These are phyloP conservation scores for Rhamnusium bicolor DNA, from an alignment of 2,888 invertebrate species.

Conservation along the genomic window DNA sequence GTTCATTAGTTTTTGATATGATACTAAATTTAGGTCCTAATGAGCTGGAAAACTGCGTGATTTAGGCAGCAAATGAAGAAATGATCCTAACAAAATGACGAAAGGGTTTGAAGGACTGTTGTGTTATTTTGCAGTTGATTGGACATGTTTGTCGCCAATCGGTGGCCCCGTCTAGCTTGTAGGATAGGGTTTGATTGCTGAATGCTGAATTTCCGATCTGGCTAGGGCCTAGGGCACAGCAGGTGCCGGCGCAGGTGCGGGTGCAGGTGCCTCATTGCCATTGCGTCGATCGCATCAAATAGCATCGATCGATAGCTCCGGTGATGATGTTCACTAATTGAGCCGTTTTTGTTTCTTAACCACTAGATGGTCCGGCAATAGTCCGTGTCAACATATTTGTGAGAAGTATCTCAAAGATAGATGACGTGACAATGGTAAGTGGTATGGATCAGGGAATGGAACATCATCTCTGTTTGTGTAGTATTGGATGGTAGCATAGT, in stretches of 20 bases:
- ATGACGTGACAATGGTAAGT: slow-evolving; percentile 99
- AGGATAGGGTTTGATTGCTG: slow-evolving; percentile 68
- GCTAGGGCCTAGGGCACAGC: slow-evolving; percentile 56
- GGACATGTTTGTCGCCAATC: slow-evolving; percentile 43
- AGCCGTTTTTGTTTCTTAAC: slow-evolving; percentile 68
- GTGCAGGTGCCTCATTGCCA: slow-evolving; percentile 68
- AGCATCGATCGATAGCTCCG: slow-evolving; percentile 52
- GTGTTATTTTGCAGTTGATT: slow-evolving; percentile 43
- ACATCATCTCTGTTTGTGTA: slow-evolving; percentile 66
- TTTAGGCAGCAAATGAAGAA: not conserved
- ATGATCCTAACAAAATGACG: not conserved
- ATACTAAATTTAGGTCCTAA: too few relatives aligned
- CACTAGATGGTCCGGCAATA: slow-evolving; percentile 92
- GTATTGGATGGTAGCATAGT: slow-evolving; percentile 65
- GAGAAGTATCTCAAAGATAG: slow-evolving; percentile 99
- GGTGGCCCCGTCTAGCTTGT: slow-evolving; percentile 66
- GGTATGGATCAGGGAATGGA: slow-evolving; percentile 64
- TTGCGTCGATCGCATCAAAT: slow-evolving; percentile 53
- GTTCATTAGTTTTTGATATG: too few relatives aligned
- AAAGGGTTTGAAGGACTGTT: slow-evolving; percentile 40
- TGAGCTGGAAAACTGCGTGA: not conserved
- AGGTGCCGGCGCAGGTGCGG: slow-evolving; percentile 56
- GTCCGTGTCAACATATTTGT: slow-evolving; percentile 99
- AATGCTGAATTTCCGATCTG: slow-evolving; percentile 58
- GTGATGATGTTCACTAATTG: slow-evolving; percentile 65